A percentile compares a stretch with the other conserved stretches of the same genome.
These are phyloP conservation scores for Drosophila austrosaltans DNA, from an alignment of 2,888 invertebrate species.

Conservation along the genomic window DNA sequence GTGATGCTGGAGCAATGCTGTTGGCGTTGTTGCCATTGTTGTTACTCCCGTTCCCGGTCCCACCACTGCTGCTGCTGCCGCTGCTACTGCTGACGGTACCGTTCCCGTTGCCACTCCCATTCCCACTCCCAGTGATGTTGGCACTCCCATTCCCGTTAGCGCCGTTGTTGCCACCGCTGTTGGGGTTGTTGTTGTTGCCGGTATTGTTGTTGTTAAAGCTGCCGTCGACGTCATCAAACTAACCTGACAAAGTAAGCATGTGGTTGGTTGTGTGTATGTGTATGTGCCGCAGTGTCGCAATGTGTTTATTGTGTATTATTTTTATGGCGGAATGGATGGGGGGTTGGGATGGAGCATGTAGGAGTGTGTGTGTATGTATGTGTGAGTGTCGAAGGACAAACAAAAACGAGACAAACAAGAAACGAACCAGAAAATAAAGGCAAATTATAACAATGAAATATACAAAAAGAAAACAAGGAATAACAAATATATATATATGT, in stretches of 20 bases:
- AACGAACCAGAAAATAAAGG: constrained; percentile 53
- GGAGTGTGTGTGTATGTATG: constrained; percentile 37
- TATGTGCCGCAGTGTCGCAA: constrained; percentile 31
- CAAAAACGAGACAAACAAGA: constrained; percentile 47
- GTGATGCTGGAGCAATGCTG: constrained; percentile 38
- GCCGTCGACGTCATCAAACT: constrained; percentile 82
- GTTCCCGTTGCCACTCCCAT: constrained; percentile 3
- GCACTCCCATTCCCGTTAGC: constrained; percentile 27
- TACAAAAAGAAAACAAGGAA: constrained; percentile 2
- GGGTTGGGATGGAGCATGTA: constrained; percentile 1
- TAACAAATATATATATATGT: constrained; percentile 2
- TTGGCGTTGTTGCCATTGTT: constrained; percentile 22
- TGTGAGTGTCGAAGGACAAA: constrained; percentile 34
- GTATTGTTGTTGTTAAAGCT: constrained; percentile 69
- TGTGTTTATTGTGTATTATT: constrained; percentile 27
- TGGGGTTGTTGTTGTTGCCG: constrained; percentile 28
- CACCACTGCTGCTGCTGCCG: not conserved
- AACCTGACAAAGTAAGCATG: constrained; percentile 82
- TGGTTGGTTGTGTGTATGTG: constrained; percentile 43
- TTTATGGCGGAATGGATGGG: not conserved
- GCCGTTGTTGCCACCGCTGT: constrained; percentile 39
- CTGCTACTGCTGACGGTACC: not conserved
- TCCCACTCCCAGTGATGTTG: constrained; percentile 17
- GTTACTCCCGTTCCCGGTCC: not conserved
- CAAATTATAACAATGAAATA: constrained; percentile 70